Percentiles rank a stretch among this genome's conserved stretches.
These are phyloP conservation scores for Microctonus brassicae DNA, from an alignment of 2,888 invertebrate genomes.

Conservation along the genomic window DNA sequence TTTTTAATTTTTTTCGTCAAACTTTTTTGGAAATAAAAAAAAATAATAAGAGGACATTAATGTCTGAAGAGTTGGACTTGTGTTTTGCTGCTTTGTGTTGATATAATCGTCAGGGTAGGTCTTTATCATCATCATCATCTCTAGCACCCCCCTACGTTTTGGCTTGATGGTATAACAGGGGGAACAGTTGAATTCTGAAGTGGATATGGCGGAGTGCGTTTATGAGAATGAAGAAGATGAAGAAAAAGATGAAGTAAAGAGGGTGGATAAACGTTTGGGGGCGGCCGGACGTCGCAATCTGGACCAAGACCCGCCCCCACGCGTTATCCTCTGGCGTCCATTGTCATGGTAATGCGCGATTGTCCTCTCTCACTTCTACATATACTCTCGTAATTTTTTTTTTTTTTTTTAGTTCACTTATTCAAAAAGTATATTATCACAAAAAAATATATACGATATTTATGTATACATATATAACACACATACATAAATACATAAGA, in stretches of 20 bases:
- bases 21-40: neutral
- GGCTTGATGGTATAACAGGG: constrained; percentile 13
- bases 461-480: neutral
- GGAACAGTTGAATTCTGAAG: constrained; percentile 12
- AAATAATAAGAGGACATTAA: no score
- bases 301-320: constrained; percentile 25
- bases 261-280: neutral
- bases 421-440: no score
- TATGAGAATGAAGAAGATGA: neutral
- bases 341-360: constrained; percentile 12
- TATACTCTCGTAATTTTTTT: neutral
- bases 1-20: neutral
- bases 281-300: constrained; percentile 29
- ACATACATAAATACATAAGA: neutral
- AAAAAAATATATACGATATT: no score
- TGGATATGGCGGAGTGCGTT: constrained; percentile 14
- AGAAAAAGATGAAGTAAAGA: neutral
- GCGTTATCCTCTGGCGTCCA: constrained; percentile 10
- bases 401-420: neutral
- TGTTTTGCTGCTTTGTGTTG: neutral
- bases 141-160: constrained; percentile 6
- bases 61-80: neutral
- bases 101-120: constrained; percentile 20
- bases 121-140: constrained; percentile 3
- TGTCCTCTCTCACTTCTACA: neutral